Evolutionary conservation across 2,888 invertebrate genomes (phyloP), one percentile per base, ranked within the genome.

Genomic region (Plemyria rubiginata): DNA sequence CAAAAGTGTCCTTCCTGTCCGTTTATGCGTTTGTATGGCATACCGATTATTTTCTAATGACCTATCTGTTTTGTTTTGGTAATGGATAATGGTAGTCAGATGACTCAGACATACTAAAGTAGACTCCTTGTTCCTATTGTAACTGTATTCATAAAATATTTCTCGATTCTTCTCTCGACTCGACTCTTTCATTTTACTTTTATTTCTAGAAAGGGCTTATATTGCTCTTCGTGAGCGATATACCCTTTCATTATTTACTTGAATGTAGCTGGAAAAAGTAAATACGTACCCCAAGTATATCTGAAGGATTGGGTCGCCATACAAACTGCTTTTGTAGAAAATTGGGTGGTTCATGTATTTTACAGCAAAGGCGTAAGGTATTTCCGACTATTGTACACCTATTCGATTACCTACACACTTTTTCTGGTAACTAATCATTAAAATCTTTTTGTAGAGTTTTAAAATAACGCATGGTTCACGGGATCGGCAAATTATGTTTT

Each of bases 1-100:
- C 74, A 74, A 70, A 75, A 76, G 79, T 73, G 70, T 76, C 72
- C 77, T 78, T 80, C 78, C 80, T 78, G 76, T 68, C 71, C 67
- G 64, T 67, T 53, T 70, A 68, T 67, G 62, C 53, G 63, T 68
- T 74, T 61, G 67, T 78, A 74, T 75, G 75, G 73, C 75, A 76
- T 69, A 74, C 71, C 32, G 53, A 60, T 63, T 55, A 64, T 75
- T 70, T 70, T 71, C 50, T 74, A 72, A 72, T 70, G 68, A 68
- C 64, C 60, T 56, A 64, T 67, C 63, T 60, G 65, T 70, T 70
- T 73, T 66, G 71, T 66, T 74, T 72, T 61, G 66, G 65, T 67
- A 63, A 68, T 66, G 66, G 58, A 29, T 69, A 65, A 63, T 60
- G 57, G 55, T 36, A 48, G 52, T 40, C 43, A 58, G 58, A 46